Conservation (phyloP, 2,113 vertebrate genomes). For the Pollimyrus isidori region DNA sequence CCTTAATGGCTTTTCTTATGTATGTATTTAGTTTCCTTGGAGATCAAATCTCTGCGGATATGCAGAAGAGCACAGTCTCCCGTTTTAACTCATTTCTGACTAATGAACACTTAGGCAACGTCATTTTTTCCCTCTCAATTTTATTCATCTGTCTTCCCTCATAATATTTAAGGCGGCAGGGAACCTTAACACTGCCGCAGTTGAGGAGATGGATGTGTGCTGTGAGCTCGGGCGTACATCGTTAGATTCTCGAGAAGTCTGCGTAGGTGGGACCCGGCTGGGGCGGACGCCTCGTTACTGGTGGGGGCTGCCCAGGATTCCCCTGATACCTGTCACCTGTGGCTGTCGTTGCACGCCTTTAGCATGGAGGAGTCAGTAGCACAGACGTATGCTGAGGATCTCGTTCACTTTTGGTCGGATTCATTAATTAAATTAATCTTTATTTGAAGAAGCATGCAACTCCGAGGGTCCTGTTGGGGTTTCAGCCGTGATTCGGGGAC, state of each 20-base stretch:
- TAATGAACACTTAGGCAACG: background rate
- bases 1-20: background rate
- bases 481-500: constrained; percentile 14
- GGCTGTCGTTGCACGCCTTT: background rate
- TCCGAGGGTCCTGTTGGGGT: background rate
- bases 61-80: background rate
- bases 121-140: background rate
- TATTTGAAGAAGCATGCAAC: too few species aligned
- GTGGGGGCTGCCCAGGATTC: background rate
- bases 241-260: background rate
- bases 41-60: background rate
- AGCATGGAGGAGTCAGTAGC: background rate
- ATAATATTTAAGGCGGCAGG: background rate
- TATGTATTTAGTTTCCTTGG: background rate
- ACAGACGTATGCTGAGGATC: background rate
- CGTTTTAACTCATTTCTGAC: background rate
- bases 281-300: background rate
- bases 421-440: background rate
- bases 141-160: background rate
- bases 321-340: background rate
- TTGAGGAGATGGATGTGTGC: background rate
- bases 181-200: background rate
- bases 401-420: too few species aligned
- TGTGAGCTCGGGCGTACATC: background rate
- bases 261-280: background rate